phyloP scores from a whole-genome alignment of 1,140 invertebrate genomes.

The Neotoxoptera formosana region DNA sequence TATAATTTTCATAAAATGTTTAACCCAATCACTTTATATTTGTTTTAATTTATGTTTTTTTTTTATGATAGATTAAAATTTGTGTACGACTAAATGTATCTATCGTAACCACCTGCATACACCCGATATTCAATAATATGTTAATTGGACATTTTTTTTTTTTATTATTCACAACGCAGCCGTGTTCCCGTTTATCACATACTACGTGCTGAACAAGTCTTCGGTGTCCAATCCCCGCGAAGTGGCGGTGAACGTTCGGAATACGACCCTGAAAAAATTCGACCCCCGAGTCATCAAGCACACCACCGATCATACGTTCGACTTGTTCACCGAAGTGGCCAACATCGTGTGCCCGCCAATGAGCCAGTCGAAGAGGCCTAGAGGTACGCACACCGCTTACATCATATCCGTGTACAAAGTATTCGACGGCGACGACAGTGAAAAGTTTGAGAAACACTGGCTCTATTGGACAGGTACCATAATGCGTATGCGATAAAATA shows the following conservation, averaged over 20 bases:
- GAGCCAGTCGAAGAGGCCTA: conserved; percentile 76
- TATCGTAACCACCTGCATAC: neutral
- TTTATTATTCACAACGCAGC: conserved; percentile 67
- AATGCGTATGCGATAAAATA: no score
- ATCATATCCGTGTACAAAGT: conserved; percentile 93
- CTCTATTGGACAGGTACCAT: conserved; percentile 87
- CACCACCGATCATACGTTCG: conserved; percentile 83
- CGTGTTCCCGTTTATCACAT: conserved; percentile 89
- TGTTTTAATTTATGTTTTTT: no score
- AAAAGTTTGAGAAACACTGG: conserved; percentile 91
- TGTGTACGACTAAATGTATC: neutral
- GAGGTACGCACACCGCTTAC: conserved; percentile 82
- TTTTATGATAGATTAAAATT: neutral
- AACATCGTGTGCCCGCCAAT: conserved; percentile 87
- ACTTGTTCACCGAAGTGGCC: conserved; percentile 87
- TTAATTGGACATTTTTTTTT: neutral
- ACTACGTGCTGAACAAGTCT: conserved; percentile 84
- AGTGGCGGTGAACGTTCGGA: conserved; percentile 83
- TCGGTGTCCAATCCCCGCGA: conserved; percentile 81
- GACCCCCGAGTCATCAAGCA: conserved; percentile 80
- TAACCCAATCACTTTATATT: no score
- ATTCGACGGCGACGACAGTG: conserved; percentile 90
- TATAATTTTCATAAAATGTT: no score
- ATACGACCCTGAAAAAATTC: conserved; percentile 80
- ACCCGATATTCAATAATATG: no score